Evolutionary conservation across 2,888 invertebrate genomes (phyloP), one percentile per base, ranked within the genome.

Genomic region (Argyresthia goedartella): DNA sequence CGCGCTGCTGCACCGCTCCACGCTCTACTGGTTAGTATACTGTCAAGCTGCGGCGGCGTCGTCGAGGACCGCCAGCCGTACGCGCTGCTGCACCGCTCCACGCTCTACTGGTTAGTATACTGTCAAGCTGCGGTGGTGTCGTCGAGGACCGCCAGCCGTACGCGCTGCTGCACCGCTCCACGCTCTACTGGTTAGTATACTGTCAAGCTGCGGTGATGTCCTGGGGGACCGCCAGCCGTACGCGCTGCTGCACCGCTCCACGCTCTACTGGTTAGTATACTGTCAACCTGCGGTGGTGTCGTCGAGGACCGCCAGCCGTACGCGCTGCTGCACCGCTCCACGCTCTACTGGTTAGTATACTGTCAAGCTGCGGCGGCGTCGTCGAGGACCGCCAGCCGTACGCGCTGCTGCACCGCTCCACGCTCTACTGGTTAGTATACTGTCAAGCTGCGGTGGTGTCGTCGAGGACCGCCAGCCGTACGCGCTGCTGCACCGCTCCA

Each of bases 31-130:
- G 92, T 95, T 73, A 71, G 67, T 56, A n/a, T n/a, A n/a, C n/a
- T n/a, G n/a, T n/a, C n/a, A n/a, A n/a, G 91, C 35, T 97, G 97
- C 77, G 88, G 90, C 36, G 88, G 91, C 4, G 95, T 93, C 72
- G 94, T 97, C 63, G 97, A 96, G 56, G 96, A 97, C 82, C 95
- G 95, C 7, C 95, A 97, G 72, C 93, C 95, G 8, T 97, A 96
- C 76, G 96, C 96, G 1, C 87, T 97, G 50, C 92, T 97, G n/a
- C 97, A 97, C 70, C 87, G 97, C 54, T 94, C 95, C 2, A 93
- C 93, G 62, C 87, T 97, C 1, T 97, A 95, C 76, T 97, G 95
- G 92, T 95, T 73, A 71, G 67, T 56, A n/a, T n/a, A n/a, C n/a
- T n/a, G n/a, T n/a, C n/a, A n/a, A n/a, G 91, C 35, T 97, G 97